Conservation (phyloP, 2,113 vertebrate genomes). For the Pleuronectes platessa region DNA sequence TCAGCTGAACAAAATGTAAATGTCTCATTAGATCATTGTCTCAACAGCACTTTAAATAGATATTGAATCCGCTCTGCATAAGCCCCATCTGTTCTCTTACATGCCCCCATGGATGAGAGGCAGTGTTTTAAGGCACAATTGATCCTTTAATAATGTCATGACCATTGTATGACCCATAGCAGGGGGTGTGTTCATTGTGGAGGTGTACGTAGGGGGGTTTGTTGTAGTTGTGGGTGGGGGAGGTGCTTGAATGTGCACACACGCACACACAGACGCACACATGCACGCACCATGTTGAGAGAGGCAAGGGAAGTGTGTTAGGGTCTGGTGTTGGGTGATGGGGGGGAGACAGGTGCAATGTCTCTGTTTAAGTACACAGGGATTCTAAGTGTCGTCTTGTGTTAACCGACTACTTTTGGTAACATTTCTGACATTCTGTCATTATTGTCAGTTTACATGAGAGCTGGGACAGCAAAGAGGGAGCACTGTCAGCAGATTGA, state of each 20-base stretch:
- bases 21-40: constrained; percentile 79
- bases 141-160: constrained; percentile 84
- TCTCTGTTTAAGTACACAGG: constrained; percentile 44
- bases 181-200: constrained; percentile 52
- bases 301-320: constrained; percentile 17
- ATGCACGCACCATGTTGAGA: constrained; percentile 22
- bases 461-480: constrained; percentile 67
- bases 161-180: constrained; percentile 75
- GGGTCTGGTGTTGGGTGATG: constrained; percentile 45
- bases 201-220: neutral
- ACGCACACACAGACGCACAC: constrained; percentile 8
- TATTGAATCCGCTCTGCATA: constrained; percentile 71
- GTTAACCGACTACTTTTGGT: constrained; percentile 61
- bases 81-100: constrained; percentile 75
- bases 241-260: constrained; percentile 20
- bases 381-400: constrained; percentile 55
- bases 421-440: constrained; percentile 77
- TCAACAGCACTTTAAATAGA: constrained; percentile 80
- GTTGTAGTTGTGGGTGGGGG: neutral
- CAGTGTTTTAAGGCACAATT: constrained; percentile 81
- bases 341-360: constrained; percentile 51
- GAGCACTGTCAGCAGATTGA: constrained; percentile 82
- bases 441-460: constrained; percentile 81
- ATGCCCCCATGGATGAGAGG: constrained; percentile 65
- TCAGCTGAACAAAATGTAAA: constrained; percentile 71